phyloP scores from a whole-genome alignment of 2,888 invertebrate genomes.

The Drosophila anomalipes region DNA sequence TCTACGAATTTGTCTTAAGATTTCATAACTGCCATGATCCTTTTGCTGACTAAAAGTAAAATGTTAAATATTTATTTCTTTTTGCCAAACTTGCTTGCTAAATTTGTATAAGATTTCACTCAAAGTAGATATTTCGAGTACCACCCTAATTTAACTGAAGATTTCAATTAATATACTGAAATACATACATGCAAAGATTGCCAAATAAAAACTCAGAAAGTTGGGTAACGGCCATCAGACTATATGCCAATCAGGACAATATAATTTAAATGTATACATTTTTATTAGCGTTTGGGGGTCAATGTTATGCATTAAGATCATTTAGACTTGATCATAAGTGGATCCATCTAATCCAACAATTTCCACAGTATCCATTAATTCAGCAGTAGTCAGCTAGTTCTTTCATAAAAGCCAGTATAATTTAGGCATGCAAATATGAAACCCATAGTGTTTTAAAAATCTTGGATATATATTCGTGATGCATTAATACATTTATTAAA shows the following conservation, averaged over 20 bases:
- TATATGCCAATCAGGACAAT: background rate
- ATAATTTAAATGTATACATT: background rate
- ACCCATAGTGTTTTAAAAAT: background rate
- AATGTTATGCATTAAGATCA: background rate
- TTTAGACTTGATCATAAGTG: background rate
- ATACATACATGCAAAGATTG: background rate
- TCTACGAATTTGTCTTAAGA: background rate
- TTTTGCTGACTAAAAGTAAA: background rate
- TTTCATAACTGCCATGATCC: background rate
- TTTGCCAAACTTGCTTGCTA: background rate
- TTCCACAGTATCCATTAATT: background rate
- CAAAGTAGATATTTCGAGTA: background rate
- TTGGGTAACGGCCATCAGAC: background rate
- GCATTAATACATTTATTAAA: conserved; percentile 39
- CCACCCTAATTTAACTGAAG: background rate
- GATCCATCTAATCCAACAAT: background rate
- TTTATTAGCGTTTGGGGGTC: background rate
- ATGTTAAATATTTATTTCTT: background rate
- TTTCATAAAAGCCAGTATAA: background rate
- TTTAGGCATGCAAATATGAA: background rate
- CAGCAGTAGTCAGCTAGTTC: background rate
- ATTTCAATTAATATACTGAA: background rate
- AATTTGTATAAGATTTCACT: background rate
- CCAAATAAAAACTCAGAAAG: background rate
- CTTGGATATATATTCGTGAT: background rate